These are phyloP conservation scores for Fukomys damarensis DNA, from an alignment of 2,113 vertebrate genomes.

Conservation along the genomic window DNA sequence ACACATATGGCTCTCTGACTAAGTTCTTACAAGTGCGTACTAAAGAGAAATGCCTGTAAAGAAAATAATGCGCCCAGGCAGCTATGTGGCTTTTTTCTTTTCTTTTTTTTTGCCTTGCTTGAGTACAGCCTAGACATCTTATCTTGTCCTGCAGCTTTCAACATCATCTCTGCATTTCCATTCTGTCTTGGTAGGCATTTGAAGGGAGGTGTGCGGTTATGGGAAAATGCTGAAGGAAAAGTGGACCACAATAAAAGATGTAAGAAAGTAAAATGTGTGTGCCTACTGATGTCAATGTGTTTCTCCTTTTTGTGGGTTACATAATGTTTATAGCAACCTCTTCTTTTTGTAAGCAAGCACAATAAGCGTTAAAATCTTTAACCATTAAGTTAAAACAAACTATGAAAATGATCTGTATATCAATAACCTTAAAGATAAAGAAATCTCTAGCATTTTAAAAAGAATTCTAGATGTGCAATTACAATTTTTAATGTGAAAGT, in stretches of 20 bases:
- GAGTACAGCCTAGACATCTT: not conserved
- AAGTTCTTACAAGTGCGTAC: not conserved
- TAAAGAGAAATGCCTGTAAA: not conserved
- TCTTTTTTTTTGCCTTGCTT: not conserved
- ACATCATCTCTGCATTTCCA: not conserved
- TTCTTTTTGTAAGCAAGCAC: not conserved
- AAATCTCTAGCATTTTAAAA: not conserved
- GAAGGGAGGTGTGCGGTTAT: not conserved
- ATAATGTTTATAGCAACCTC: not conserved
- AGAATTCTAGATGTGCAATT: not conserved
- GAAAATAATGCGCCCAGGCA: not conserved
- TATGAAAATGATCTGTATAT: slow-evolving; percentile 30
- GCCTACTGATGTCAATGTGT: not conserved
- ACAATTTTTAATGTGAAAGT: not conserved
- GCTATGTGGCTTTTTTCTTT: no score
- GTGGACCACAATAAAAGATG: not conserved
- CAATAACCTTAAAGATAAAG: slow-evolving; percentile 25
- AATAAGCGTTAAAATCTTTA: not conserved
- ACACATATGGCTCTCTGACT: not conserved
- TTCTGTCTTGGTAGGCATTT: not conserved
- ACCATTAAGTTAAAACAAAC: not conserved
- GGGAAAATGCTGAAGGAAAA: slow-evolving; percentile 38
- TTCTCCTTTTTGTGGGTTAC: not conserved
- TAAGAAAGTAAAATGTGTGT: not conserved
- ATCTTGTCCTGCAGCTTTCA: slow-evolving; percentile 36